Conservation (phyloP, 2,113 vertebrate genomes). For the Trochalopteron elliotii region DNA sequence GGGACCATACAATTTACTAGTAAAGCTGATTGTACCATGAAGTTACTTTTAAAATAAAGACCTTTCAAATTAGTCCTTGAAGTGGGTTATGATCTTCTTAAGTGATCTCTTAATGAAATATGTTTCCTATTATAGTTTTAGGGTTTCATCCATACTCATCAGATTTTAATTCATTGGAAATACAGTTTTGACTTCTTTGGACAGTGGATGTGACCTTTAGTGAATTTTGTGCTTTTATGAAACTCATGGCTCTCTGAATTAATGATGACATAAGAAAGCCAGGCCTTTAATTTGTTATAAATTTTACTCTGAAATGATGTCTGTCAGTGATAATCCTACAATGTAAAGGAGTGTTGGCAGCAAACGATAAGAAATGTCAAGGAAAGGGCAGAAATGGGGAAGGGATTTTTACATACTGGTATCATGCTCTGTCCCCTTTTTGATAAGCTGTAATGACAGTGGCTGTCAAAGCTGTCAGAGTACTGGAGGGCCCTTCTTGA, state of each 20-base stretch:
- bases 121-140: neutral
- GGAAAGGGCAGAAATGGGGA: constrained; percentile 4
- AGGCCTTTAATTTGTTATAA: constrained; percentile 21
- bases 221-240: neutral
- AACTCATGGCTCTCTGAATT: neutral
- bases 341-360: constrained; percentile 18
- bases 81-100: neutral
- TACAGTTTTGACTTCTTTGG: neutral
- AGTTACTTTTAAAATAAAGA: neutral
- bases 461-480: constrained; percentile 59
- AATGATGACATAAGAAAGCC: neutral
- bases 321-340: neutral
- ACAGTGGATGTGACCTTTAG: neutral
- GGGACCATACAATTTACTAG: neutral
- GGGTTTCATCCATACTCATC: neutral
- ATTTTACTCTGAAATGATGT: neutral
- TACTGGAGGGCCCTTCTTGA: constrained; percentile 7
- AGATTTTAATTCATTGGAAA: neutral
- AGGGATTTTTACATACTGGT: constrained; percentile 20
- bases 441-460: constrained; percentile 55
- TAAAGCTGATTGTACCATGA: neutral
- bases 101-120: neutral
- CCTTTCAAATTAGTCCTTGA: neutral
- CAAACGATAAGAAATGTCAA: constrained; percentile 10
- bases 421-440: constrained; percentile 27